A percentile compares a stretch with the other conserved stretches of the same genome.
Evolutionary conservation across 2,888 invertebrate genomes (phyloP).

Genomic region (Tupiocoris notatus): DNA sequence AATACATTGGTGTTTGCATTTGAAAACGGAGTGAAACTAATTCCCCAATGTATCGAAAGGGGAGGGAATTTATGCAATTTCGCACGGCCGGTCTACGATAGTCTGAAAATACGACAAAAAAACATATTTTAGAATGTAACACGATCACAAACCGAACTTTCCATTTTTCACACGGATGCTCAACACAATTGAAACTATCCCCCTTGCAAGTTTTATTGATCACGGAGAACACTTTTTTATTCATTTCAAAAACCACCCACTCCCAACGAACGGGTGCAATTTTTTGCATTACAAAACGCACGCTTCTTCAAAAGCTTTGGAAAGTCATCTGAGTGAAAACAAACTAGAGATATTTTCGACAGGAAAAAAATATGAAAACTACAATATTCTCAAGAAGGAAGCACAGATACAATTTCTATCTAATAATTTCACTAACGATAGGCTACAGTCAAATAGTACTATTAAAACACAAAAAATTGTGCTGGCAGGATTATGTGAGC

Average conservation of each 20-base stretch:
- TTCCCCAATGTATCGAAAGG: too few relatives aligned
- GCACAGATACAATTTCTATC: constrained; percentile 27
- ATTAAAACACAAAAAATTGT: constrained; percentile 40
- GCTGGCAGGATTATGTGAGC: constrained; percentile 45
- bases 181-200: neutral
- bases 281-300: neutral
- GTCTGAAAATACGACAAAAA: too few relatives aligned
- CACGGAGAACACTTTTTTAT: neutral
- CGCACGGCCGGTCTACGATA: too few relatives aligned
- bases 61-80: too few relatives aligned
- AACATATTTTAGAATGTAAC: neutral
- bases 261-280: neutral
- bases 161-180: neutral
- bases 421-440: constrained; percentile 19
- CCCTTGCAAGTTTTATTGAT: neutral
- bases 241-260: neutral
- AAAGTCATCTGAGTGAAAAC: too few relatives aligned
- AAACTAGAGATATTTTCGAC: too few relatives aligned
- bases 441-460: constrained; percentile 38
- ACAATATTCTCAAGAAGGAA: constrained; percentile 29
- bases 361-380: neutral
- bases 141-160: neutral
- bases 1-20: neutral
- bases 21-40: too few relatives aligned
- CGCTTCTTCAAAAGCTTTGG: neutral